phyloP scores from a whole-genome alignment of 2,113 vertebrate species.

The Dromiciops gliroides region DNA sequence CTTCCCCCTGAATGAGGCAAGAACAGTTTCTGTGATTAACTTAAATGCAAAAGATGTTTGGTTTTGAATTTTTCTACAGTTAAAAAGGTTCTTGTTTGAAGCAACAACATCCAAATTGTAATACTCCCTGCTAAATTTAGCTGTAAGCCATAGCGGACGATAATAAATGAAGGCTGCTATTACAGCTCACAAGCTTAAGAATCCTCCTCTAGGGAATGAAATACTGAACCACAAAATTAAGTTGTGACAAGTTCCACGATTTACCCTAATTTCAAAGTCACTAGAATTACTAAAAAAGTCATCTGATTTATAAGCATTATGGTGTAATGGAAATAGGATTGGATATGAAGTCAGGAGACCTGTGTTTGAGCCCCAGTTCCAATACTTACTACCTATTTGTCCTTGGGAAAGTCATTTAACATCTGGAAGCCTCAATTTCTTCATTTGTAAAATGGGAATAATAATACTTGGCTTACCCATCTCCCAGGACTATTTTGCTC shows the following conservation, averaged over 20 bases:
- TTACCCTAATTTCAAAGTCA: constrained; percentile 32
- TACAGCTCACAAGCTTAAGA: neutral
- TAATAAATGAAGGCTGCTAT: constrained; percentile 37
- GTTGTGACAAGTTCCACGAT: neutral
- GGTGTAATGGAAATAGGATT: neutral
- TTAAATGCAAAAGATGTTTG: constrained; percentile 24
- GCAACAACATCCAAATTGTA: constrained; percentile 40
- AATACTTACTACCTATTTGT: neutral
- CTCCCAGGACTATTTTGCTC: neutral
- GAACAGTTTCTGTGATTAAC: neutral
- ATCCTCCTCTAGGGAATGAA: neutral
- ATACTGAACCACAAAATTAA: constrained; percentile 21
- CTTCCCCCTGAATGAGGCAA: neutral
- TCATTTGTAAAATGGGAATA: neutral
- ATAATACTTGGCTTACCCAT: neutral
- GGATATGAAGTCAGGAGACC: neutral
- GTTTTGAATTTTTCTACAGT: constrained; percentile 46
- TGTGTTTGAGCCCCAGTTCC: neutral
- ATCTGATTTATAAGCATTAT: constrained; percentile 10
- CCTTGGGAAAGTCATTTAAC: neutral
- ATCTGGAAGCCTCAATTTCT: neutral
- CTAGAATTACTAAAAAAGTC: constrained; percentile 23
- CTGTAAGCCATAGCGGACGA: constrained; percentile 35
- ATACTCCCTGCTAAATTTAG: constrained; percentile 64
- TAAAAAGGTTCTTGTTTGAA: constrained; percentile 43